phyloP scores from a whole-genome alignment of 2,797 vertebrate species.

The Somateria mollissima region DNA sequence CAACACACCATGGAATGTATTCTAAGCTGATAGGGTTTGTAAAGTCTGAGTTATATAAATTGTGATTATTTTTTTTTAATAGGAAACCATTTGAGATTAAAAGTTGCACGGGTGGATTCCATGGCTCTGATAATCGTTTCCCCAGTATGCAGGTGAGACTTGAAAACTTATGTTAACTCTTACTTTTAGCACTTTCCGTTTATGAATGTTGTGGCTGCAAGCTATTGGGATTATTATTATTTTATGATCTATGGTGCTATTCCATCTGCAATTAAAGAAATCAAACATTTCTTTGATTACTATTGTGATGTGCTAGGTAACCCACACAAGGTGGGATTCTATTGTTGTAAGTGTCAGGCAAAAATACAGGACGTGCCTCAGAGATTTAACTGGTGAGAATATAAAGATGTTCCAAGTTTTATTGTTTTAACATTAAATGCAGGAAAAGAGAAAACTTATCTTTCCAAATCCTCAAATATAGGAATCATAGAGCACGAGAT shows the following conservation, averaged over 20 bases:
- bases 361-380: background rate
- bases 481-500: background rate
- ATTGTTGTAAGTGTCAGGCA: rapidly evolving
- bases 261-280: background rate
- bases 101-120: conserved; percentile 88
- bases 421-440: background rate
- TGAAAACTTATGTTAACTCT: background rate
- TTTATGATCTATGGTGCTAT: background rate
- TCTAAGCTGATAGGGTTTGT: background rate
- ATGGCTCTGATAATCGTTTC: conserved; percentile 95
- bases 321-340: background rate
- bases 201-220: background rate
- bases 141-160: conserved; percentile 91
- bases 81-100: conserved; percentile 85
- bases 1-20: background rate
- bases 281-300: background rate
- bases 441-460: background rate
- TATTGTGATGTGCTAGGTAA: background rate
- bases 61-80: conserved; percentile 15
- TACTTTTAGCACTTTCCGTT: background rate
- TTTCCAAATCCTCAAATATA: background rate
- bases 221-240: background rate
- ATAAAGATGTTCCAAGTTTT: background rate
- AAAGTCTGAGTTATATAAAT: background rate
- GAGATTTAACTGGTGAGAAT: background rate